Percentiles rank a stretch among this genome's conserved stretches.
phyloP scores from a whole-genome alignment of 2,113 vertebrate species.

The Xenopus borealis region DNA sequence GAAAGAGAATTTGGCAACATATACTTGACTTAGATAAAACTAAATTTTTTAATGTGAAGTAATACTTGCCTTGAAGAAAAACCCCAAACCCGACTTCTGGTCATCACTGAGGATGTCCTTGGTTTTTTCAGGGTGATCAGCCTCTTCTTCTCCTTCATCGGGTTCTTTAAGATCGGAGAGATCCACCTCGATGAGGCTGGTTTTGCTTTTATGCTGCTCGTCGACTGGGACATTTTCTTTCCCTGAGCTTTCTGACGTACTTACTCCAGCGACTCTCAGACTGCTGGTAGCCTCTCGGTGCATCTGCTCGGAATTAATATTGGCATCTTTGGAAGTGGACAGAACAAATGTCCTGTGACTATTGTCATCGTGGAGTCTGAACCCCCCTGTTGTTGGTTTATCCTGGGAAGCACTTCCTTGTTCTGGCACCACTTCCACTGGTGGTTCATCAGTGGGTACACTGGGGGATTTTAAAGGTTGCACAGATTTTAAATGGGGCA shows the following conservation, averaged over 20 bases:
- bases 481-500: slow-evolving; percentile 62
- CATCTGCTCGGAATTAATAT: slow-evolving; percentile 62
- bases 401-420: slow-evolving; percentile 54
- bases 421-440: slow-evolving; percentile 45
- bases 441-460: slow-evolving; percentile 48
- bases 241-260: slow-evolving; percentile 57
- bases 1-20: too few relatives aligned
- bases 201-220: slow-evolving; percentile 69
- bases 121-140: slow-evolving; percentile 54
- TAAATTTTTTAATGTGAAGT: too few relatives aligned
- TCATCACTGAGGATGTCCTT: slow-evolving; percentile 67
- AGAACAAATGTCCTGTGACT: slow-evolving; percentile 66
- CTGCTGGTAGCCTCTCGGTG: slow-evolving; percentile 62
- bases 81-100: slow-evolving; percentile 84
- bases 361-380: slow-evolving; percentile 69
- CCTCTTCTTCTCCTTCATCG: slow-evolving; percentile 54
- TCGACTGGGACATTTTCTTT: slow-evolving; percentile 61
- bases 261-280: slow-evolving; percentile 50
- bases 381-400: slow-evolving; percentile 59
- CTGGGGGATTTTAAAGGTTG: slow-evolving; percentile 60
- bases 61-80: slow-evolving; percentile 89
- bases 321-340: slow-evolving; percentile 63
- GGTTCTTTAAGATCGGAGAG: slow-evolving; percentile 78
- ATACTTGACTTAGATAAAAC: too few relatives aligned
- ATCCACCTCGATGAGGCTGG: slow-evolving; percentile 87